Evolutionary conservation across 2,113 vertebrate species (phyloP), one percentile per base, ranked within the genome.

Genomic region (Platysternon megacephalum): DNA sequence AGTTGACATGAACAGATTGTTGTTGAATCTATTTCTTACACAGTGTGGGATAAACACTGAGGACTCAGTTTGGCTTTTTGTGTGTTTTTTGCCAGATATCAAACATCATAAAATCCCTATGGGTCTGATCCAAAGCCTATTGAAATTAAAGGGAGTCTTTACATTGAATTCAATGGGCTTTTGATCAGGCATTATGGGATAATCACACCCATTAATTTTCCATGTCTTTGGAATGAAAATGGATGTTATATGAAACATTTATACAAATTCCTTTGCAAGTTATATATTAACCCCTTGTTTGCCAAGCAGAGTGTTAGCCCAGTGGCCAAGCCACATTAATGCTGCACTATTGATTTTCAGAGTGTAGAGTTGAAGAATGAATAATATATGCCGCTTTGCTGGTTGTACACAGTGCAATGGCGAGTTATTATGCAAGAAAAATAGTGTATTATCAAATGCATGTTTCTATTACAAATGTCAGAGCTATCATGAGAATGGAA

Each of bases 81-180:
- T 21, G 53, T 74, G 91, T 79, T 87, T 11, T 74, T 93, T 85
- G 78, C 21, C 80, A 86, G 68, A 86, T 87, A 81, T 93, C 79
- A 78, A 87, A 88, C 91, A 85, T 86, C 26, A 26, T 89, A 78
- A 96, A 94, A 90, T 35, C 76, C 11, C 86, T 91, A n/a, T 53
- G 90, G 86, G 58, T 94, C 95, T 96, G 68, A 89, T 93, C 88
- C 89, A 91, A 93, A 91, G 90, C 68, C 88, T 82, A 95, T 51
- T 93, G 90, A 96, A 89, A 88, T 93, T 93, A 94, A 72, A 48
- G 52, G 82, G 76, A 93, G 86, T 93, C 84, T 55, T 11, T 72
- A 72, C 65, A 72, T 39, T 72, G n/a, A 72, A 17, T 72, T 72
- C n/a, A 72, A 11, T 72, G n/a, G n/a, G 0, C 86, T 94, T 94